Percentiles rank a stretch among this genome's conserved stretches.
phyloP scores from a whole-genome alignment of 1,140 invertebrate genomes.

The Ruditapes philippinarum region DNA sequence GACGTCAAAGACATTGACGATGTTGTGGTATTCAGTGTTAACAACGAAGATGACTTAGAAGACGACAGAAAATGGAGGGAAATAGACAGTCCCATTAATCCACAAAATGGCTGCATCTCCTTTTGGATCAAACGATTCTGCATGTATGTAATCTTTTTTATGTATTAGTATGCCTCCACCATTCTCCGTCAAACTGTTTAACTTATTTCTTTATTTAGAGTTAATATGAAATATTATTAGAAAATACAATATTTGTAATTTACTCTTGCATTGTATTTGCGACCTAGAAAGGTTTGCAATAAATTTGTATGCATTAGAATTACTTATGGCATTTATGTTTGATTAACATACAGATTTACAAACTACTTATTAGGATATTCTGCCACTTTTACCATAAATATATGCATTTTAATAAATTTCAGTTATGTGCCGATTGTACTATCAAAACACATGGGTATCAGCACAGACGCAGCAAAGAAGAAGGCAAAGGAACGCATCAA shows the following conservation, averaged over 20 bases:
- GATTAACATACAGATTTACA: too few species aligned
- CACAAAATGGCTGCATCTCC: conserved; percentile 38
- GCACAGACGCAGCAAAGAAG: not conserved
- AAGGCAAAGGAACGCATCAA: conserved; percentile 27
- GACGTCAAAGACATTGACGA: not conserved
- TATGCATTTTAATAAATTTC: not conserved
- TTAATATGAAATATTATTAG: too few species aligned
- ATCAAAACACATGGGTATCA: not conserved
- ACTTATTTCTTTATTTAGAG: too few species aligned
- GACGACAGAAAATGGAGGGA: conserved; percentile 23
- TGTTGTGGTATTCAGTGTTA: conserved; percentile 5
- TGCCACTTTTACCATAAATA: too few species aligned
- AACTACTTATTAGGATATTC: too few species aligned
- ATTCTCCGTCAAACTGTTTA: too few species aligned
- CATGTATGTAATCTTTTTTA: conserved; percentile 41
- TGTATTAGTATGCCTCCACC: too few species aligned
- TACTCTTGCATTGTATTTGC: too few species aligned
- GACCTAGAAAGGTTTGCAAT: too few species aligned
- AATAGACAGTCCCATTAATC: not conserved
- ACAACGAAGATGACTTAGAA: conserved; percentile 36
- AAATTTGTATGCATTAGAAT: too few species aligned
- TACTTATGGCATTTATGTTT: too few species aligned
- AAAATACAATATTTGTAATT: too few species aligned
- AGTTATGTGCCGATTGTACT: conserved; percentile 13
- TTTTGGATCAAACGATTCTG: conserved; percentile 49